A percentile compares a stretch with the other conserved stretches of the same genome.
Conservation (phyloP, 2,888 invertebrate species). For the Agrochola circellaris region DNA sequence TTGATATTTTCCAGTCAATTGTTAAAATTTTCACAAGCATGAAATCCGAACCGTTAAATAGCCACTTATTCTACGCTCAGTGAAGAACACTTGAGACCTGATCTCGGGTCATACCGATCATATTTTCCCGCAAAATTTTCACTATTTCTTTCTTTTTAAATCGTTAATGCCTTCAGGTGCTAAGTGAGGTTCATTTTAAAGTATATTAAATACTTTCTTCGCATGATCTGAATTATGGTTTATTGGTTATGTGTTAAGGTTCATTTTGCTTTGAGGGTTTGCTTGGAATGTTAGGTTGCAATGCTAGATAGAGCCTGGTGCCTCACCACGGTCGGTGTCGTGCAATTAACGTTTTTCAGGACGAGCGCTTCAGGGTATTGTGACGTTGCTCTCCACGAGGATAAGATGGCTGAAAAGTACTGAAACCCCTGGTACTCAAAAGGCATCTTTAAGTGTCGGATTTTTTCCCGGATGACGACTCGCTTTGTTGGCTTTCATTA, state of each 20-base stretch:
- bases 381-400: conserved; percentile 80
- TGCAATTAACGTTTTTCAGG: conserved; percentile 88
- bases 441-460: conserved; percentile 78
- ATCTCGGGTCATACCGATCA: conserved; percentile 45
- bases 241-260: conserved; percentile 66
- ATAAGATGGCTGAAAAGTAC: conserved; percentile 76
- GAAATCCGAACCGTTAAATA: conserved; percentile 48
- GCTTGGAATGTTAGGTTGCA: conserved; percentile 76
- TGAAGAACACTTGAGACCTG: conserved; percentile 47
- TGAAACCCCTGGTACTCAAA: conserved; percentile 76
- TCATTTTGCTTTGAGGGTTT: conserved; percentile 60
- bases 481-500: conserved; percentile 62
- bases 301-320: conserved; percentile 71
- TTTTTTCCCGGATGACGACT: conserved; percentile 69
- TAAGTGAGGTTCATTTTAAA: conserved; percentile 72
- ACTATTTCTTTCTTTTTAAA: conserved; percentile 68
- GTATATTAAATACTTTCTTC: conserved; percentile 65
- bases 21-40: conserved; percentile 36
- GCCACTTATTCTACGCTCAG: conserved; percentile 46
- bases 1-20: conserved; percentile 40
- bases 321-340: conserved; percentile 77
- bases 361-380: conserved; percentile 81
- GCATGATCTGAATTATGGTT: conserved; percentile 54
- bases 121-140: conserved; percentile 60
- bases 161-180: conserved; percentile 72